Base-by-base conservation (phyloP, 92 coral and sea anemone genomes). In the Galaxea fascicularis region DNA sequence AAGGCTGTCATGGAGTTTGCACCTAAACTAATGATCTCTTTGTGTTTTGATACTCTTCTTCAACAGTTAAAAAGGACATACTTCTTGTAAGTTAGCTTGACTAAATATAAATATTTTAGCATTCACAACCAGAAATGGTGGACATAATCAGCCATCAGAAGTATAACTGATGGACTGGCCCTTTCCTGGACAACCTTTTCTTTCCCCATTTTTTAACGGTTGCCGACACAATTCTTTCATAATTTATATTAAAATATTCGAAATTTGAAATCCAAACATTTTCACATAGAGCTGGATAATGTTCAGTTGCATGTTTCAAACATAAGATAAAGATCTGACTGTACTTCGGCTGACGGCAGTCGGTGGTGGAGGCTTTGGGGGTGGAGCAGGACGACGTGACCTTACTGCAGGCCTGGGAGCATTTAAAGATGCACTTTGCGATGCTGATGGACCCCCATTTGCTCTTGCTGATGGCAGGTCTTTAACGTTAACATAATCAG, bases 291-390 rank as follows among this genome's bases (percentile, higher is more conserved):
- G 41, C 41, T 35, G 41, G 41, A 60, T 22, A 10, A 7, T 60
- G 30, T 41, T 70, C 17, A 13, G 16, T 10, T 21, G 45, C 75
- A 70, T 10, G 24, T 57, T 71, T 81, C 44, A 81, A 70, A 82
- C 86, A 71, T 82, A 82, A 1, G 86, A 57, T 57, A 53, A 51
- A 68, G 86, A 82, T 68, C 86, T 41, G 58, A n/a, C 35, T 35
- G 70, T 18, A 41, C 17, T 84, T 53, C 63, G 80, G 46, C 73
- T 83, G 58, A 78, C 22, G 13, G 82, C 60, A 3, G 90, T 78
- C 18, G 94, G 94, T 20, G 94, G 94, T 18, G 94, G 92, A 17
- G 94, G 94, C 79, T 87, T 87, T 15, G 92, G 92, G 18, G 94
- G 92, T 53, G 91, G 87, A 20, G 88, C 89, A n/a, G 87, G 63